Evolutionary conservation across 2,888 invertebrate species (phyloP), one percentile per base, ranked within the genome.

Genomic region (Brachyopa scutellaris): DNA sequence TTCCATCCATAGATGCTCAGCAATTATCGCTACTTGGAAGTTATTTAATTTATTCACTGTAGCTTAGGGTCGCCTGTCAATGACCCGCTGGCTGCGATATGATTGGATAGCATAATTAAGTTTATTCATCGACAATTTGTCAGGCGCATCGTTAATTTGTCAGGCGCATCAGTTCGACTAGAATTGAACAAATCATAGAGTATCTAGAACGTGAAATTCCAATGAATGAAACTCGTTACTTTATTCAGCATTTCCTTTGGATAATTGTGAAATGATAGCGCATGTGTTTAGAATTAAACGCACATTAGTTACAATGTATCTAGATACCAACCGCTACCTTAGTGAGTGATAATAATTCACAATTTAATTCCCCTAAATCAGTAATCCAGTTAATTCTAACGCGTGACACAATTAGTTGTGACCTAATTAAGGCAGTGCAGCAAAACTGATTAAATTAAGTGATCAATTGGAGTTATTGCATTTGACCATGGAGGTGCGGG

Each of bases 391-490:
- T 57, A 49, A 62, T 67, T 80, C 6, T 9, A 36, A 74, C 31
- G 61, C 47, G 67, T 80, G 67, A 49, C 79, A 74, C 61, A 66
- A 66, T 62, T 62, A 72, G 38, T 67, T 51, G 45, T 74, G 79
- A 80, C 79, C 79, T 33, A 80, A 80, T 80, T 67, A 62, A 62
- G 15, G 7, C 19, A 40, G 36, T 55, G 26, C 42, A 59, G 42
- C 33, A 33, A 59, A 23, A 61, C 61, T 31, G 53, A 61, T 79
- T 59, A 38, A 73, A 67, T 73, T 67, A 73, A 53, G 26, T 53
- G 45, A 55, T 79, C 47, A 67, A 73, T 67, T 61, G 73, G 33
- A 61, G 55, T 79, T 67, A 55, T 66, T 79, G 79, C 49, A 59
- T 72, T 72, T 23, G 78, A 31, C 72, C 59, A 8, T 72, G 59